These are phyloP conservation scores for Sapajus apella DNA, from an alignment of 2,113 vertebrate genomes.

Conservation along the genomic window DNA sequence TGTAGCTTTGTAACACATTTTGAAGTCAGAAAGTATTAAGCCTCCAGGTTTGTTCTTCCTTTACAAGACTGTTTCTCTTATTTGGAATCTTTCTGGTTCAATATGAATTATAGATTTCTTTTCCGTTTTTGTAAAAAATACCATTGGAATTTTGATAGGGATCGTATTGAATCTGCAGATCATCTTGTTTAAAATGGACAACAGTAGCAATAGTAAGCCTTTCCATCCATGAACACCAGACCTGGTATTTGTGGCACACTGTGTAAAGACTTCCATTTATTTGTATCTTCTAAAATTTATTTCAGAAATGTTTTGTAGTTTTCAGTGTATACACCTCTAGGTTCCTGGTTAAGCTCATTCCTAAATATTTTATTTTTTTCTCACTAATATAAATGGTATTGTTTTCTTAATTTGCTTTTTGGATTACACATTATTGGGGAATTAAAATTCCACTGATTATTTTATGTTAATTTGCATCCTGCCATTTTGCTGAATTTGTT, in stretches of 20 bases:
- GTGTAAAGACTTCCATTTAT: neutral
- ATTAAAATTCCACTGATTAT: neutral
- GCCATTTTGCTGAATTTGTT: neutral
- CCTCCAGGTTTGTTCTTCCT: neutral
- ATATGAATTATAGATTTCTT: neutral
- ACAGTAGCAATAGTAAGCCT: neutral
- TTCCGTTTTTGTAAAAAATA: neutral
- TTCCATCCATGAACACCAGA: neutral
- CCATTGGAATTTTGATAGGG: neutral
- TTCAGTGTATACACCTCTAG: neutral
- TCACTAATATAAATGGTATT: neutral
- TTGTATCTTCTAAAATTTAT: neutral
- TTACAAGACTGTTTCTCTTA: neutral
- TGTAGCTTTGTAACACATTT: neutral
- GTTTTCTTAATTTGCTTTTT: neutral
- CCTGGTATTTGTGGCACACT: neutral
- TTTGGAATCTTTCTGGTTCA: neutral
- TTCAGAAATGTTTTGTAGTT: neutral
- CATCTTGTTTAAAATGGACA: accelerated
- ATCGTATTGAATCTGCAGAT: neutral
- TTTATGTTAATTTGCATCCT: neutral
- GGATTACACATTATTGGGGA: neutral
- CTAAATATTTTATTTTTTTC: neutral
- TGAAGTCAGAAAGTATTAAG: neutral
- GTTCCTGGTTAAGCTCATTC: neutral